A percentile compares a stretch with the other conserved stretches of the same genome.
Evolutionary conservation across 2,797 vertebrate genomes (phyloP).

Genomic region (Hypotaenidia okinawae): DNA sequence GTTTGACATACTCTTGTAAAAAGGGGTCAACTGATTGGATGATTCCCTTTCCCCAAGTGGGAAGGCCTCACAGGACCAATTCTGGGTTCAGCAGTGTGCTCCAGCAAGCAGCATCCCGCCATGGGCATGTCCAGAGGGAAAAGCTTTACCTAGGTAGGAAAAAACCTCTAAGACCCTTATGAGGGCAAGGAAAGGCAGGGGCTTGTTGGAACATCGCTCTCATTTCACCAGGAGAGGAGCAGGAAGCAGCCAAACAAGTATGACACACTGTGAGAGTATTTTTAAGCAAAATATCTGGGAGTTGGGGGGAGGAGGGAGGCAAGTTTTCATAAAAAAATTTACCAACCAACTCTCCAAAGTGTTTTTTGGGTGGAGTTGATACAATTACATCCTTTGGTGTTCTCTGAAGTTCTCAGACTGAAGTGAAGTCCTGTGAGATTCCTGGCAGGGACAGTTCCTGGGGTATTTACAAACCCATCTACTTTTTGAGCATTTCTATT

Average conservation of each 20-base stretch:
- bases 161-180: background rate
- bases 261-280: background rate
- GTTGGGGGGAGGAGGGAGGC: background rate
- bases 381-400: background rate
- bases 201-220: background rate
- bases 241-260: background rate
- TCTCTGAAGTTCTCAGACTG: background rate
- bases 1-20: background rate
- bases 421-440: background rate
- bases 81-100: background rate
- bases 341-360: background rate
- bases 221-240: background rate
- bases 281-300: background rate
- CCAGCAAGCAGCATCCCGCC: background rate
- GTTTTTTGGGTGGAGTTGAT: background rate
- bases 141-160: background rate
- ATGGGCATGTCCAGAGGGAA: background rate
- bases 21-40: background rate
- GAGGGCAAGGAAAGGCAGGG: background rate
- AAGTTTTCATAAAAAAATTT: background rate
- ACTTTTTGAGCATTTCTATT: background rate
- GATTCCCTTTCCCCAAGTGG: background rate
- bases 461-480: background rate
- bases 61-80: background rate
- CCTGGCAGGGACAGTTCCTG: background rate